Evolutionary conservation across 1,140 invertebrate species (phyloP), one percentile per base, ranked within the genome.

Genomic region (Gryllus bimaculatus): DNA sequence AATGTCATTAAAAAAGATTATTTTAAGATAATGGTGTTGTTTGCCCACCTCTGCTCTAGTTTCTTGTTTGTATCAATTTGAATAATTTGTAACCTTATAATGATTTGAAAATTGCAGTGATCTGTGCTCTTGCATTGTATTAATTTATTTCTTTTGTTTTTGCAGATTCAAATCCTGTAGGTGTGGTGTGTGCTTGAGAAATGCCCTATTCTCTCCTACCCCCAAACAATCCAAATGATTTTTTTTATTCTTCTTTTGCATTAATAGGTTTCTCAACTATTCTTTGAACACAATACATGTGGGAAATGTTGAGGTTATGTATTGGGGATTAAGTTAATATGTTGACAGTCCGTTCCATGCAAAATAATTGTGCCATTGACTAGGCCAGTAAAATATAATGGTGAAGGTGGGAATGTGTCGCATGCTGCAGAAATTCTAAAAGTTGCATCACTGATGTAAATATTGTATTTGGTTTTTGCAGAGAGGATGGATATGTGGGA

Each of bases 141-240:
- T 78, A 78, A 78, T 78, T 73, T 78, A 78, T 78, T 78, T 78
- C 54, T 78, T 78, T 78, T 78, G 78, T 78, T 78, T 78, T 78
- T 78, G 73, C 78, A 78, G 78, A 78, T 78, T 77, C 76, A 77
- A 48, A 48, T 48, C 48, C 76, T 77, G 76, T 77, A 77, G 47
- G 76, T 47, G 76, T 77, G 47, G n/a, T 76, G 75, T n/a, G 13
- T 47, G 20, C 54, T 66, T 66, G 54, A 66, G 26, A 48, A 77
- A 77, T 15, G 48, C 48, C 76, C 47, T n/a, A n/a, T 48, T 47
- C 18, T 47, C 7, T 66, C 54, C 54, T 66, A 18, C 54, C 54
- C 7, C 3, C 54, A 10, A 66, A 66, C 54, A 66, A 66, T 13
- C 54, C 54, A 13, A 66, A 66, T 66, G 54, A 2, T 66, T 77